Percentiles rank a stretch among this genome's conserved stretches.
Conservation (phyloP, 2,113 vertebrate genomes). For the Alosa alosa region DNA sequence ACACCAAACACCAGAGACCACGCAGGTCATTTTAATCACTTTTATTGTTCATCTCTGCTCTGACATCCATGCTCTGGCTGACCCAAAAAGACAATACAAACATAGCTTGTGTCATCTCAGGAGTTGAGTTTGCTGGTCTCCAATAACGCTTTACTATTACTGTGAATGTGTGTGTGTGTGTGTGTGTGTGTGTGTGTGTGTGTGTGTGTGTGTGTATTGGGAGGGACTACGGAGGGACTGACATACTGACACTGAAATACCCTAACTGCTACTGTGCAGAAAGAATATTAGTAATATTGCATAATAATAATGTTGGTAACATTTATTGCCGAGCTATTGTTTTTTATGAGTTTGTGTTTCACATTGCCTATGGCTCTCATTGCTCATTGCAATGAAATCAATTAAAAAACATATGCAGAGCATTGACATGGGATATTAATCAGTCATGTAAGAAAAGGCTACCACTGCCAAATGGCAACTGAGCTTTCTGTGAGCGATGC, state of each 20-base stretch:
- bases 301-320: background rate
- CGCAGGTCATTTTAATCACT: background rate
- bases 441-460: too few species aligned
- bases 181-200: background rate
- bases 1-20: background rate
- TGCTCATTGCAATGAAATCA: background rate
- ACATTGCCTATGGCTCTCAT: too few species aligned
- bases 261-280: background rate
- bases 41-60: background rate
- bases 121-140: background rate
- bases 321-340: background rate
- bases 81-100: background rate
- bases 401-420: background rate
- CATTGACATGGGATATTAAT: too few species aligned
- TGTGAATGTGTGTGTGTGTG: background rate
- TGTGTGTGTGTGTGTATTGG: background rate
- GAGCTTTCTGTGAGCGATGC: too few species aligned
- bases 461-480: too few species aligned
- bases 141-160: background rate
- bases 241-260: background rate
- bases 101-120: background rate
- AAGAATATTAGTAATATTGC: background rate
- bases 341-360: too few species aligned
- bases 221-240: background rate
- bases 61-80: background rate